Evolutionary conservation across 2,797 vertebrate genomes (phyloP).

Genomic region (Coregonus sp.): DNA sequence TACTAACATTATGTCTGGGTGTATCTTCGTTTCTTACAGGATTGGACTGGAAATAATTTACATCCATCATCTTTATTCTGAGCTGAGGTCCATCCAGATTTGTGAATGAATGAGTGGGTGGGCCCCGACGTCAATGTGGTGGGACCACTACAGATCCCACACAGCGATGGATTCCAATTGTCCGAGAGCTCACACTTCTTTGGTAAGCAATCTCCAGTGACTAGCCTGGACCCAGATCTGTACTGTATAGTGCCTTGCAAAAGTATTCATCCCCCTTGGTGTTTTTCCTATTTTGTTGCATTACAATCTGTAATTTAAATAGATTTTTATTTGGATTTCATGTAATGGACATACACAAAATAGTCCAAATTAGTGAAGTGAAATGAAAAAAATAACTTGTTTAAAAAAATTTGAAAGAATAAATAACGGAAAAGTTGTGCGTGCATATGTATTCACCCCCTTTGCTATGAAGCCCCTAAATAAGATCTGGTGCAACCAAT

Average conservation of each 20-base stretch:
- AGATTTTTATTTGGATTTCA: too few relatives aligned
- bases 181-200: slow-evolving; percentile 85
- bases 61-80: slow-evolving; percentile 32
- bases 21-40: slow-evolving; percentile 51
- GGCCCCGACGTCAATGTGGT: slow-evolving; percentile 87
- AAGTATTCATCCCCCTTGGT: too few relatives aligned
- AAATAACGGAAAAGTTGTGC: too few relatives aligned
- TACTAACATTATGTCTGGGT: background rate
- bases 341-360: too few relatives aligned
- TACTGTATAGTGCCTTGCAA: background rate
- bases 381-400: too few relatives aligned
- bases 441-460: too few relatives aligned
- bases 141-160: slow-evolving; percentile 84
- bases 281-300: too few relatives aligned
- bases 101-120: slow-evolving; percentile 83
- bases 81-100: slow-evolving; percentile 39
- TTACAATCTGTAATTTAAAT: too few relatives aligned
- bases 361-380: too few relatives aligned
- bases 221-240: background rate
- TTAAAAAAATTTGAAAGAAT: too few relatives aligned
- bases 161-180: slow-evolving; percentile 85
- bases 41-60: background rate
- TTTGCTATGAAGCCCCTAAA: too few relatives aligned
- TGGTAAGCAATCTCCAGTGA: slow-evolving; percentile 79
- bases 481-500: too few relatives aligned